Evolutionary conservation across 1,140 invertebrate genomes (phyloP), one percentile per base, ranked within the genome.

Genomic region (Ceratina australensis): DNA sequence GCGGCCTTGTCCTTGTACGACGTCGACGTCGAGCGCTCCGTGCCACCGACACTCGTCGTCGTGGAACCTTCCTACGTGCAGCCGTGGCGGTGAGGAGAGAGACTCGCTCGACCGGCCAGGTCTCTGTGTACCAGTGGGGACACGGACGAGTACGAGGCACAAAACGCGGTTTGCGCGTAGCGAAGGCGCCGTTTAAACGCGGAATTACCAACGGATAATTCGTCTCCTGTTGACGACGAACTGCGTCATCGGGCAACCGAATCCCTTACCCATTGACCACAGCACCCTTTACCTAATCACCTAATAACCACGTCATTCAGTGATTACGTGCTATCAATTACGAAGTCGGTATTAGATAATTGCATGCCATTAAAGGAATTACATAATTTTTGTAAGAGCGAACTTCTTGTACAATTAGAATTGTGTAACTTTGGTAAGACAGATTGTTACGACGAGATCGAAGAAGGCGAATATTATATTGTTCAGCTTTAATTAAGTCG

Each of bases 1-100:
- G 81, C 82, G 82, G 74, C 87, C 87, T 88, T 88, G 87, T 87
- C 86, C 87, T 88, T 88, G 74, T 74, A 82, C 81, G 83, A 82
- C 72, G 84, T 85, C 74, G 77, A 68, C 79, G 81, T 84, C 68
- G 84, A 75, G 73, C 61, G 68, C 59, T 80, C 80, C 42, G 81
- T 83, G 81, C 78, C 80, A 83, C 81, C 81, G 81, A 82, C 80
- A 83, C 80, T 67, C 81, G 65, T 47, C 80, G 73, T 76, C 79
- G 79, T 79, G 82, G 79, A 85, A 85, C 74, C 79, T 82, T 85
- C 79, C 82, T 77, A 84, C 66, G 72, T 71, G 50, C 61, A 75
- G 71, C 72, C 28, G 57, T n/a, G 71, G 68, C n/a, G 68, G 69
- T 72, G 75, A 72, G 75, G 74, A 83, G 64, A 74, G 65, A 64